Conservation (phyloP, 2,113 vertebrate genomes). For the Sylvietta virens region DNA sequence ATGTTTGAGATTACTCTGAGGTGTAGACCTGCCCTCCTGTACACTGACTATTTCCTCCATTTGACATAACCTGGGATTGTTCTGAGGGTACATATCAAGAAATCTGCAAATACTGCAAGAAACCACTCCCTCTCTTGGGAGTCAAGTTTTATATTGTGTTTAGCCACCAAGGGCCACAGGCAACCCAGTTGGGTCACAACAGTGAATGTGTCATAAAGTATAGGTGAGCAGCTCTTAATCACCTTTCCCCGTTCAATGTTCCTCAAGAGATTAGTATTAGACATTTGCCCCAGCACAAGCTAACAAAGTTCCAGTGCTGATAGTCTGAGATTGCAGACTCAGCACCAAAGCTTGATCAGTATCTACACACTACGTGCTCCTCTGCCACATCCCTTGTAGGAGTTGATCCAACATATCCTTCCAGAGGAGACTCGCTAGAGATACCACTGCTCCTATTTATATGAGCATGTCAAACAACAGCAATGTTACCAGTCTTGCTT, state of each 20-base stretch:
- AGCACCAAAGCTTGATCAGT: not conserved
- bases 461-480: not conserved
- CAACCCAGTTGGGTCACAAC: not conserved
- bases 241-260: not conserved
- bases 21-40: not conserved
- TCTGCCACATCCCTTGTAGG: not conserved
- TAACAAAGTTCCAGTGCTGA: not conserved
- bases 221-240: not conserved
- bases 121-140: not conserved
- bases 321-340: not conserved
- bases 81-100: not conserved
- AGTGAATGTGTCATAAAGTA: not conserved
- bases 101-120: not conserved
- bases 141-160: not conserved
- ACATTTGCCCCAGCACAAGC: not conserved
- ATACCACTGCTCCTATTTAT: not conserved
- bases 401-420: not conserved
- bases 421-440: not conserved
- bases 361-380: not conserved
- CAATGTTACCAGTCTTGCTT: not conserved
- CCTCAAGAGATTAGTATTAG: not conserved
- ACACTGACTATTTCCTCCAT: not conserved
- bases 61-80: not conserved
- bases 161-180: not conserved
- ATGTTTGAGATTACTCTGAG: not conserved